Evolutionary conservation across 2,888 invertebrate species (phyloP), one percentile per base, ranked within the genome.

Genomic region (Hetaerina titia): DNA sequence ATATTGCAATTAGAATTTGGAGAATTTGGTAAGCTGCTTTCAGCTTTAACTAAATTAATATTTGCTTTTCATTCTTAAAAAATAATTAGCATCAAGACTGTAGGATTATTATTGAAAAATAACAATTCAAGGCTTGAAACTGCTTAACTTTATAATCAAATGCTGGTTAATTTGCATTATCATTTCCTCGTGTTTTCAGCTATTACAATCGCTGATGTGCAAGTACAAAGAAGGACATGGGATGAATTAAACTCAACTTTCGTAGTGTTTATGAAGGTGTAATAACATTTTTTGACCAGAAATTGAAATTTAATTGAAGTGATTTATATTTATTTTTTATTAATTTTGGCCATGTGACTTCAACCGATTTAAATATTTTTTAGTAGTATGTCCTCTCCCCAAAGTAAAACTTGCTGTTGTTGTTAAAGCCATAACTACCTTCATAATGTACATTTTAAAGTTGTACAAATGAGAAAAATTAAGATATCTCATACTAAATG

Each of bases 401-500:
- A 45, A 57, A 92, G 69, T 56, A 56, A 69, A 92, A 69, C 64
- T 92, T 92, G 69, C 64, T 92, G 69, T 92, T 92, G 69, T 92
- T 92, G 92, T 92, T 92, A 56, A 69, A 69, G 92, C 69, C 92
- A 56, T 92, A 92, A 45, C 31, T 92, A 31, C 92, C 92, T 69
- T 92, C 69, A 69, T 92, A 92, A n/a, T 69, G 69, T 92, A 92
- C 92, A 64, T 69, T 81, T 69, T 15, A 92, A 56, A 74, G 64
- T 92, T 92, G 92, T 92, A 92, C 92, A 92, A 92, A 92, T 92
- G 25, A 92, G 69, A 92, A 92, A n/a, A 64, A n/a, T 69, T 56
- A 69, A 56, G 56, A 92, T 92, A 45, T 56, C 56, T 69, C 56
- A 22, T 56, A 69, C 56, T 92, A 74, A 56, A 45, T 64, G 64